phyloP scores from a whole-genome alignment of 37 sponge, comb jelly and placozoan genomes.

The Eunapius fragilis region DNA sequence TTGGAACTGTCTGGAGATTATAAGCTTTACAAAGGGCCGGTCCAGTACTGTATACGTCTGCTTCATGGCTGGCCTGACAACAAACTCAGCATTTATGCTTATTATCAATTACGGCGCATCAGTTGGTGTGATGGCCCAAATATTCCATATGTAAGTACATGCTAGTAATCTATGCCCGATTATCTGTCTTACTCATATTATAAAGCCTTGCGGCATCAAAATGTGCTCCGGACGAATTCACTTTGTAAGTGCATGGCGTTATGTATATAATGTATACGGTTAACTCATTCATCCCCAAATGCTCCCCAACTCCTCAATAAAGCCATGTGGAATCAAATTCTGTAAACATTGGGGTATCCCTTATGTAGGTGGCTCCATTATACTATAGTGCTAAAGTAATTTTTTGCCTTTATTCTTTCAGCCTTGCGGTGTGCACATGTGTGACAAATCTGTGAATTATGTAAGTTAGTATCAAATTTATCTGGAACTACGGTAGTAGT shows the following conservation, averaged over 20 bases:
- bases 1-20: background rate
- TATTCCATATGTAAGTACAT: background rate
- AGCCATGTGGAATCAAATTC: background rate
- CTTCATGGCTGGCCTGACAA: background rate
- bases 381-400: too few species aligned
- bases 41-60: background rate
- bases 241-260: background rate
- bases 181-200: background rate
- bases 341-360: background rate
- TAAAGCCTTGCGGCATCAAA: background rate
- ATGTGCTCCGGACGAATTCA: background rate
- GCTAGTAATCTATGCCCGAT: too few species aligned
- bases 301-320: background rate
- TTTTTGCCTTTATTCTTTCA: background rate
- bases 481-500: too few species aligned
- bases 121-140: background rate
- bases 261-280: background rate
- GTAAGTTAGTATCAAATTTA: too few species aligned
- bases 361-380: background rate
- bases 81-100: background rate
- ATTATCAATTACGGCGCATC: background rate
- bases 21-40: background rate
- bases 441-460: background rate
- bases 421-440: background rate
- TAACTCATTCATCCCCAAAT: background rate